A percentile compares a stretch with the other conserved stretches of the same genome.
Conservation (phyloP, 2,888 invertebrate species). For the Strigamia crassipes region DNA sequence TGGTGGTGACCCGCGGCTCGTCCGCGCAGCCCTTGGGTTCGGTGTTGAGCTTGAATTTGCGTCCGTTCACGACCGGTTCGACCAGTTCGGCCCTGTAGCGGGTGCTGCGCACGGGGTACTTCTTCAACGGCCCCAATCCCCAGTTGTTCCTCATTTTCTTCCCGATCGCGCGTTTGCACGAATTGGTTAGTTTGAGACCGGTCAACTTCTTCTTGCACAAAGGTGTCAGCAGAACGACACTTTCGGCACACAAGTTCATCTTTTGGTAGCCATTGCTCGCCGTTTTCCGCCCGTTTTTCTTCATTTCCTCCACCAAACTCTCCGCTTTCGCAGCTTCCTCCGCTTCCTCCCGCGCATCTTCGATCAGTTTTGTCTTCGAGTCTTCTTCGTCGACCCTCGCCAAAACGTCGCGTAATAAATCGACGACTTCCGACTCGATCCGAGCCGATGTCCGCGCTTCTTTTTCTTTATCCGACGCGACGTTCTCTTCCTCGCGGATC, state of each 20-base stretch:
- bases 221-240: background rate
- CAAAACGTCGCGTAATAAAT: background rate
- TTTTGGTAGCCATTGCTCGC: too few species aligned
- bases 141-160: constrained; percentile 43
- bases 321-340: background rate
- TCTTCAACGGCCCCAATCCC: constrained; percentile 43
- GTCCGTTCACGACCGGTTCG: constrained; percentile 44
- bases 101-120: constrained; percentile 47
- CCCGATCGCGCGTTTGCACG: background rate
- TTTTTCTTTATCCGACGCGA: too few species aligned
- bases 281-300: background rate
- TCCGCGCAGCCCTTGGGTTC: background rate
- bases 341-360: background rate
- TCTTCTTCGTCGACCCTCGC: background rate
- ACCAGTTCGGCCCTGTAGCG: constrained; percentile 46
- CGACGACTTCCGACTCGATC: background rate
- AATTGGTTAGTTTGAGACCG: background rate
- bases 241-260: background rate
- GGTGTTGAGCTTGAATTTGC: constrained; percentile 7
- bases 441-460: background rate
- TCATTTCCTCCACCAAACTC: background rate
- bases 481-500: too few species aligned
- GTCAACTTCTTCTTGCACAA: background rate
- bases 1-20: background rate
- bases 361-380: background rate